A percentile compares a stretch with the other conserved stretches of the same genome.
phyloP scores from a whole-genome alignment of 2,888 invertebrate genomes.

The Philopedon plagiatum region DNA sequence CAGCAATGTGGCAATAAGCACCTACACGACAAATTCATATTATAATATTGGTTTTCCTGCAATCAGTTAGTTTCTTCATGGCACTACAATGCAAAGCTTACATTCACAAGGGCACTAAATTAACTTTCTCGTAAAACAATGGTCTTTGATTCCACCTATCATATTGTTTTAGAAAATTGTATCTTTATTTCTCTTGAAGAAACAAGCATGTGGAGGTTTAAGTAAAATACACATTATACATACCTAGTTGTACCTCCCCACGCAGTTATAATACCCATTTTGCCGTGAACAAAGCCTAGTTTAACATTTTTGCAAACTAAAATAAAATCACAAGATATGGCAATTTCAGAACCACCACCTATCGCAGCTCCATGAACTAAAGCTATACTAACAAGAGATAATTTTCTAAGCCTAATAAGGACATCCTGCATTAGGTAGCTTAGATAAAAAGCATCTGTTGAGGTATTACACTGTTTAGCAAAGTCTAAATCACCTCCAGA shows the following conservation, averaged over 20 bases:
- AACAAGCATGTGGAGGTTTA: too few species aligned
- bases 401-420: constrained; percentile 56
- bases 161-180: too few species aligned
- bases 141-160: too few species aligned
- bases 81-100: too few species aligned
- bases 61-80: too few species aligned
- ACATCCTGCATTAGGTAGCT: constrained; percentile 61
- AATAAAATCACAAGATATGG: constrained; percentile 61
- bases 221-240: too few species aligned
- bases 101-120: too few species aligned
- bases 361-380: constrained; percentile 60
- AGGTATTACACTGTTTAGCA: constrained; percentile 55
- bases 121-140: too few species aligned
- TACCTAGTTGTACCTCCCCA: constrained; percentile 64
- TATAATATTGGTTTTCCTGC: too few species aligned
- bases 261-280: constrained; percentile 64
- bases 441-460: constrained; percentile 59
- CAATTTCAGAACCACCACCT: constrained; percentile 63
- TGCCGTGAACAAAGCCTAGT: constrained; percentile 63
- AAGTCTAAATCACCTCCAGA: constrained; percentile 64
- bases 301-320: constrained; percentile 60
- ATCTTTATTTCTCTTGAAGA: too few species aligned
- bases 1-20: too few species aligned
- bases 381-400: constrained; percentile 60
- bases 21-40: too few species aligned